Conservation (phyloP, 92 coral and sea anemone species). For the Blastomussa wellsi region DNA sequence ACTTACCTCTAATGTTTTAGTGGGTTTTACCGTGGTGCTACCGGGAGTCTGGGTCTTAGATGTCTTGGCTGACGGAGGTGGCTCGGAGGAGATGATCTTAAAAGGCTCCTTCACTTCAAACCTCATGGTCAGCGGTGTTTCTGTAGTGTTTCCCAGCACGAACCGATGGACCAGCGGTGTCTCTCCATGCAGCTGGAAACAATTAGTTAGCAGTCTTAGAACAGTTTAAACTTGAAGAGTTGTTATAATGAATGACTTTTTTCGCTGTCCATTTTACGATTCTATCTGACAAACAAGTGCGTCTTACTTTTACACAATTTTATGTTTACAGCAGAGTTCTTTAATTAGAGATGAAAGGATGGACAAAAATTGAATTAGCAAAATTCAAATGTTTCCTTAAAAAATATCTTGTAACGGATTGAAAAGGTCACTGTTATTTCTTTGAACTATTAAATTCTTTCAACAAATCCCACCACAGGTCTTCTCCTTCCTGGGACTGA, state of each 20-base stretch:
- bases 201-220: not conserved
- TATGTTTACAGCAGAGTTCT: not conserved
- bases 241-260: not conserved
- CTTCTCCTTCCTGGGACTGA: not conserved
- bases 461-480: not conserved
- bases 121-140: slow-evolving; percentile 77
- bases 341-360: not conserved
- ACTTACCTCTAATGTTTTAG: slow-evolving; percentile 82
- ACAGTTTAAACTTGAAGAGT: not conserved
- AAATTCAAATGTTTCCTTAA: not conserved
- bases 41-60: slow-evolving; percentile 69
- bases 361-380: not conserved
- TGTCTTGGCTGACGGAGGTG: slow-evolving; percentile 87
- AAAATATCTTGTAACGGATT: not conserved
- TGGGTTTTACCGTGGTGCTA: slow-evolving; percentile 77
- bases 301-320: not conserved
- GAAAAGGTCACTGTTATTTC: not conserved
- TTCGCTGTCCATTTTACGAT: not conserved
- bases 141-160: slow-evolving; percentile 82
- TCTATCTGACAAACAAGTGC: not conserved
- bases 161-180: slow-evolving; percentile 73
- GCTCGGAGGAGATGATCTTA: slow-evolving; percentile 67
- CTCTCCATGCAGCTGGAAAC: slow-evolving; percentile 31
- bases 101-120: slow-evolving; percentile 74
- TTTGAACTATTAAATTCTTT: not conserved